Percentiles rank a stretch among this genome's conserved stretches.
phyloP scores from a whole-genome alignment of 1,140 invertebrate genomes.

The Parapsyche elsis region DNA sequence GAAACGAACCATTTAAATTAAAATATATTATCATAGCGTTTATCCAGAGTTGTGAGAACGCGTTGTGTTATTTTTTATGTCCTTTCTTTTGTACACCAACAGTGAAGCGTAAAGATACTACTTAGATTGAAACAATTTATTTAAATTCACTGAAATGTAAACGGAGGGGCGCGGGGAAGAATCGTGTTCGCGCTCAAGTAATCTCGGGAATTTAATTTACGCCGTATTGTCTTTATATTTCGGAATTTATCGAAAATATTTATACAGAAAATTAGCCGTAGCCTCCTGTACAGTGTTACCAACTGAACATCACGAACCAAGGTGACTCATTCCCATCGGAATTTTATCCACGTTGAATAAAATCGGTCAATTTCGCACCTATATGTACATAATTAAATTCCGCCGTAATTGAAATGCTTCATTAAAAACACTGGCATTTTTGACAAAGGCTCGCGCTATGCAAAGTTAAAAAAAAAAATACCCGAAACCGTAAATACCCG shows the following conservation, averaged over 20 bases:
- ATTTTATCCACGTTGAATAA: neutral
- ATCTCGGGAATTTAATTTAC: too few relatives aligned
- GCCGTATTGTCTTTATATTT: too few relatives aligned
- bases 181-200: too few relatives aligned
- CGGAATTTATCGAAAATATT: too few relatives aligned
- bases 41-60: neutral
- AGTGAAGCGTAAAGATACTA: too few relatives aligned
- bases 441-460: neutral
- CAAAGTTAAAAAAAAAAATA: neutral
- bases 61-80: too few relatives aligned
- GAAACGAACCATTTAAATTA: slow-evolving; percentile 7
- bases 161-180: too few relatives aligned
- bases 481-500: neutral
- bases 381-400: slow-evolving; percentile 11
- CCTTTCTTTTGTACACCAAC: too few relatives aligned
- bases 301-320: neutral
- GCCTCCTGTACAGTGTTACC: too few relatives aligned
- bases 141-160: too few relatives aligned
- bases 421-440: slow-evolving; percentile 27
- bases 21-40: slow-evolving; percentile 20
- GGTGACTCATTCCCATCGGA: neutral
- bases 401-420: slow-evolving; percentile 32
- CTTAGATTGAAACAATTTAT: too few relatives aligned
- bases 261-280: too few relatives aligned
- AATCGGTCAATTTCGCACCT: neutral